These are phyloP conservation scores for Entomobrya proxima DNA, from an alignment of 2,888 invertebrate genomes.

Conservation along the genomic window DNA sequence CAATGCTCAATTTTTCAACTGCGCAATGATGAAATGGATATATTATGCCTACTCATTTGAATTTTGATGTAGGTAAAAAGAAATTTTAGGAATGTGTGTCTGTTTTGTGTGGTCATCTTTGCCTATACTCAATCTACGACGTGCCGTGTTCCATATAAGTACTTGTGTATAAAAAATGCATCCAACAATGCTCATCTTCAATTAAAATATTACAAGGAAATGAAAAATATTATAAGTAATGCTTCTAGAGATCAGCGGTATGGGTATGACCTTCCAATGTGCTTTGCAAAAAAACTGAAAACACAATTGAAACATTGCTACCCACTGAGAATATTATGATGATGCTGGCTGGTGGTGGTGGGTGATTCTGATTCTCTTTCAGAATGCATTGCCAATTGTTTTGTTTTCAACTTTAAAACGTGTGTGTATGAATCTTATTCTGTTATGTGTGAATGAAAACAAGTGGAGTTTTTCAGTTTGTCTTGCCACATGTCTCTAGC, in stretches of 20 bases:
- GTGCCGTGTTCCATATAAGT: not conserved
- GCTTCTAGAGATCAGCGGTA: not conserved
- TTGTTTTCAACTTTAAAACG: not conserved
- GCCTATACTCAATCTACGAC: too few species aligned
- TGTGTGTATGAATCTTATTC: not conserved
- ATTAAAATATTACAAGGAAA: conserved; percentile 30
- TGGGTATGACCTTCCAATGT: conserved; percentile 34
- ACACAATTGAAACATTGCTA: too few species aligned
- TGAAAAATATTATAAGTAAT: not conserved
- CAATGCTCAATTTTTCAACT: too few species aligned
- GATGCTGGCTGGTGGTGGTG: not conserved
- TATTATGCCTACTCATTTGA: too few species aligned
- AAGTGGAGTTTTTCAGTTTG: not conserved
- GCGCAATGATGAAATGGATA: too few species aligned
- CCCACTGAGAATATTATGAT: too few species aligned
- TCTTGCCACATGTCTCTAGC: not conserved
- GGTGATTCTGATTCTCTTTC: not conserved
- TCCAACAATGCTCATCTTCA: conserved; percentile 28
- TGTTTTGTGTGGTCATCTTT: too few species aligned
- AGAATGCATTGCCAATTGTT: too few species aligned
- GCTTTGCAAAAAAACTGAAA: not conserved
- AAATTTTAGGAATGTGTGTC: too few species aligned
- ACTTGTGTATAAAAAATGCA: not conserved
- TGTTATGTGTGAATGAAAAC: not conserved
- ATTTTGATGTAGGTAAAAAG: too few species aligned